A percentile compares a stretch with the other conserved stretches of the same genome.
These are phyloP conservation scores for Emmelina monodactyla DNA, from an alignment of 2,888 invertebrate species.

Conservation along the genomic window DNA sequence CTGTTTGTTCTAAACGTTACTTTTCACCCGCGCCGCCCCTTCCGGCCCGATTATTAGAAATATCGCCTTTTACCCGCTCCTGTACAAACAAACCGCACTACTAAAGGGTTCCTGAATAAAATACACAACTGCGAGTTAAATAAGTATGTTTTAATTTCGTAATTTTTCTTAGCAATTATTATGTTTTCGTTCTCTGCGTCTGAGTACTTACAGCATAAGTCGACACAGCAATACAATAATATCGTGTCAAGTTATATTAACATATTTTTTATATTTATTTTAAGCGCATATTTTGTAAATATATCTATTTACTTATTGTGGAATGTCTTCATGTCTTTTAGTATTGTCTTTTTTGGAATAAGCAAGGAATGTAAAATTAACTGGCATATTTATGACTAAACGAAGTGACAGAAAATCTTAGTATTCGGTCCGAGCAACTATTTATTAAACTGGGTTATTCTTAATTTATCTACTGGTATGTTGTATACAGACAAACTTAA, in stretches of 20 bases:
- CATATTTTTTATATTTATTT: conserved; percentile 38
- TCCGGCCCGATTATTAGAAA: conserved; percentile 53
- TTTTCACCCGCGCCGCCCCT: conserved; percentile 47
- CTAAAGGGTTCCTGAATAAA: conserved; percentile 16
- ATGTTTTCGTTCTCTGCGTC: conserved; percentile 60
- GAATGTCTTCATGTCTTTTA: conserved; percentile 47
- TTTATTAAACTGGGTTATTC: not conserved
- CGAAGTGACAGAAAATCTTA: not conserved
- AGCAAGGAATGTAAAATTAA: conserved; percentile 39
- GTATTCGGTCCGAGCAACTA: not conserved
- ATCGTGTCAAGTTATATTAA: conserved; percentile 38
- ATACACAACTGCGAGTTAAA: conserved; percentile 46
- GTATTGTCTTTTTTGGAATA: conserved; percentile 28
- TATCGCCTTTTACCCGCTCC: conserved; percentile 41
- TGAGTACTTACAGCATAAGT: conserved; percentile 47
- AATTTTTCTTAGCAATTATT: conserved; percentile 65
- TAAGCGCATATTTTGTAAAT: conserved; percentile 53
- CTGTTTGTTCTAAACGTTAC: conserved; percentile 51
- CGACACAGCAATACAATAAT: conserved; percentile 49
- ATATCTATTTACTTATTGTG: conserved; percentile 35
- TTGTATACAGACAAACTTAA: conserved; percentile 53
- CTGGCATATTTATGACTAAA: conserved; percentile 20
- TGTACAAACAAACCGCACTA: too few species aligned
- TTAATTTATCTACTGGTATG: conserved; percentile 33
- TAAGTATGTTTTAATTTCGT: conserved; percentile 66